Evolutionary conservation across 2,797 vertebrate species (phyloP), one percentile per base, ranked within the genome.

Genomic region (Falco columbarius): DNA sequence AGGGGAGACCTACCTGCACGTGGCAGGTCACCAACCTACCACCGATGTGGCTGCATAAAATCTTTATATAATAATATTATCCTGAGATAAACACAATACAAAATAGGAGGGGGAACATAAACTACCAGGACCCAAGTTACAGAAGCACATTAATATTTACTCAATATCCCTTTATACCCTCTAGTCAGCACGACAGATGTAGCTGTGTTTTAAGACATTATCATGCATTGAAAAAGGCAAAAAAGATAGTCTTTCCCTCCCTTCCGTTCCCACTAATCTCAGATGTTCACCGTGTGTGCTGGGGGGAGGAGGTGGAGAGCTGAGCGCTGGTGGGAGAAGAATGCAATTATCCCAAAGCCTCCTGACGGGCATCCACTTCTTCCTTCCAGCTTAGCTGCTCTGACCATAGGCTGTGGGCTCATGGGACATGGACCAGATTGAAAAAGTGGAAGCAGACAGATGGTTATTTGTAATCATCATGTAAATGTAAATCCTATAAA

Each of bases 311-410:
- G 92, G 80, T 67, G 71, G 77, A 96, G 90, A 93, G n/a, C 80
- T 18, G 59, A 91, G 93, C 63, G 66, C 97, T 95, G 89, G 70
- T 96, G 97, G 97, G 95, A 98, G 95, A 98, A 97, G 97, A 98
- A 98, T 97, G 98, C 98, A 98, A 98, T 98, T 99, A 98, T 98
- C 97, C 97, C 94, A 97, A 90, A 91, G 85, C 95, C 98, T 98
- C 97, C 97, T 96, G 95, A 95, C 66, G 81, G 96, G 95, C 95
- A 97, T 92, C 84, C 82, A 80, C 72, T 81, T 84, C 73, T 96
- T 96, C 79, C 86, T 95, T 94, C 91, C 87, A 97, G 95, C 87
- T 97, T 95, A 94, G 81, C 93, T 98, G 94, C 97, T 97, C 97
- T 96, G 93, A 95, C 98, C 95, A 96, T 96, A 96, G 95, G 90